phyloP scores from a whole-genome alignment of 2,888 invertebrate species.

The Acleris laterana region DNA sequence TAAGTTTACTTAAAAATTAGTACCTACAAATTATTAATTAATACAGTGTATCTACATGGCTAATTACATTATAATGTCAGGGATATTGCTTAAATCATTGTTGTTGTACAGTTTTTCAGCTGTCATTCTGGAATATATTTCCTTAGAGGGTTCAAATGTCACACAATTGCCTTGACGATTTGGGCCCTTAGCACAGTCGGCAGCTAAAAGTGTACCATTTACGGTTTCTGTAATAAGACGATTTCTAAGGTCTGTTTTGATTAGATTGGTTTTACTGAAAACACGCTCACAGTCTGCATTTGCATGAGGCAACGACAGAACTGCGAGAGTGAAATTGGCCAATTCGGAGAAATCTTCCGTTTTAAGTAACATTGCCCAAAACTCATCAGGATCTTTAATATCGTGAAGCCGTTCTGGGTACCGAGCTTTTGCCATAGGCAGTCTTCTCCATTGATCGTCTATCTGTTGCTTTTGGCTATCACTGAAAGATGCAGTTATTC shows the following conservation, averaged over 20 bases:
- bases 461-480: neutral
- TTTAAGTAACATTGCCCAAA: neutral
- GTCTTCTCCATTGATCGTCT: neutral
- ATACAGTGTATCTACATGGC: neutral
- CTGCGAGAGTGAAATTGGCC: neutral
- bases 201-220: neutral
- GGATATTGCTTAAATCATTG: constrained; percentile 5
- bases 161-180: neutral
- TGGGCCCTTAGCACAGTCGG: neutral
- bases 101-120: no score
- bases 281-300: no score
- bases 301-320: neutral
- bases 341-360: neutral
- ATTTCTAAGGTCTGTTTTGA: constrained; percentile 2
- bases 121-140: constrained; percentile 6
- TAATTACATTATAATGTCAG: constrained; percentile 3
- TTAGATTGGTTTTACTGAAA: constrained; percentile 7
- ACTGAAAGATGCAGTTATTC: neutral
- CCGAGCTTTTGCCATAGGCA: neutral
- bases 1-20: neutral
- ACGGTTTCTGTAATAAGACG: neutral
- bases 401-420: neutral
- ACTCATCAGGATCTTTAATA: neutral
- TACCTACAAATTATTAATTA: neutral
- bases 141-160: neutral